Conservation (phyloP, 2,113 vertebrate genomes). For the Irena cyanogastra region DNA sequence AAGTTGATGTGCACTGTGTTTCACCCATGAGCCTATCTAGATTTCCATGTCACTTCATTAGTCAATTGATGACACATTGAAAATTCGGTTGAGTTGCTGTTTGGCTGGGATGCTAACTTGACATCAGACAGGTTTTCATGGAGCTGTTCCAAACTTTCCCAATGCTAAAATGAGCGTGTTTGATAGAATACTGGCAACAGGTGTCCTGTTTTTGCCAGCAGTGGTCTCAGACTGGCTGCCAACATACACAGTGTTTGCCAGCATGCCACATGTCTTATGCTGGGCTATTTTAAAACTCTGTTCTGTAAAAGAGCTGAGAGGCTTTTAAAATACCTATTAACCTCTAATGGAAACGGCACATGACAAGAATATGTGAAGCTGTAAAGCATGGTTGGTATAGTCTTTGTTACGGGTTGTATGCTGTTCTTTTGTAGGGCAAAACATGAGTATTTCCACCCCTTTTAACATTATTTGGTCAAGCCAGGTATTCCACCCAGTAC, state of each 20-base stretch:
- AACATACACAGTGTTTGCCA: neutral
- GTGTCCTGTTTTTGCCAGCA: conserved; percentile 28
- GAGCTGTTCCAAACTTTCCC: neutral
- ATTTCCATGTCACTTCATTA: neutral
- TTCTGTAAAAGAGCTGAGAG: neutral
- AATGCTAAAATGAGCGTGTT: neutral
- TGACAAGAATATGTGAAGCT: neutral
- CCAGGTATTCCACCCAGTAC: neutral
- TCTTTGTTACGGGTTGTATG: neutral
- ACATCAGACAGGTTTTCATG: neutral
- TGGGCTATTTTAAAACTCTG: conserved; percentile 41
- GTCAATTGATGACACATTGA: neutral
- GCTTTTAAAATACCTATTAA: neutral
- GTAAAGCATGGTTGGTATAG: neutral
- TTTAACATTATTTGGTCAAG: neutral
- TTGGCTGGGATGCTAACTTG: neutral
- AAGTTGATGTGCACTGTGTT: neutral
- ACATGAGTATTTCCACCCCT: neutral
- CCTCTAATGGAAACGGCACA: neutral
- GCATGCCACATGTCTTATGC: neutral
- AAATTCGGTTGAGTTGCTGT: neutral
- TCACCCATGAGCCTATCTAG: neutral
- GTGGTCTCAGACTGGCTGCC: conserved; percentile 11
- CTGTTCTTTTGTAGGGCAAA: neutral
- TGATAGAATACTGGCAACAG: conserved; percentile 35